Evolutionary conservation across 2,797 vertebrate species (phyloP).

Genomic region (Chloroceryle amazona): DNA sequence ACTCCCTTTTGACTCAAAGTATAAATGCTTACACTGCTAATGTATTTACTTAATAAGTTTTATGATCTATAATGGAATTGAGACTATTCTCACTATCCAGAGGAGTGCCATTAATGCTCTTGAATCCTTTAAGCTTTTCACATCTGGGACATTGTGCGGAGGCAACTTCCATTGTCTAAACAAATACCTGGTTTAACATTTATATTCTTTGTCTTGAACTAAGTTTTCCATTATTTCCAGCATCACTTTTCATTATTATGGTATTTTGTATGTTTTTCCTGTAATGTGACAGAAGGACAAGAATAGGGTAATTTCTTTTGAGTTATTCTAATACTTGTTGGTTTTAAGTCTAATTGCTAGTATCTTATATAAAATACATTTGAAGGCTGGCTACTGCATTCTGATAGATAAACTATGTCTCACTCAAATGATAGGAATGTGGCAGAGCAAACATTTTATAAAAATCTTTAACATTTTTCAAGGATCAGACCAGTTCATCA

Average conservation of each 20-base stretch:
- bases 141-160: background rate
- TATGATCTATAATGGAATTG: background rate
- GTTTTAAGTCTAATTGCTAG: background rate
- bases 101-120: background rate
- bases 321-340: background rate
- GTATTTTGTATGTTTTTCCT: background rate
- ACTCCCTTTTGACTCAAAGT: background rate
- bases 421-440: fast-evolving
- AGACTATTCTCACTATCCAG: background rate
- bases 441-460: background rate
- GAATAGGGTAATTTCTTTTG: background rate
- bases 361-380: background rate
- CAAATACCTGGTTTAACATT: background rate
- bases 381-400: background rate
- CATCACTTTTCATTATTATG: background rate
- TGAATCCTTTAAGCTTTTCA: background rate
- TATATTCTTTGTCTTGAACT: background rate
- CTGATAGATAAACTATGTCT: background rate
- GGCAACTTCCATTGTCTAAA: background rate
- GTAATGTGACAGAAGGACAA: background rate
- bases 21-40: background rate
- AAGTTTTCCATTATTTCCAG: background rate
- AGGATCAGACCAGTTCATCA: background rate
- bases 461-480: background rate
- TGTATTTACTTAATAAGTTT: background rate